Evolutionary conservation across 2,797 vertebrate species (phyloP).

Genomic region (Valencia hispanica): DNA sequence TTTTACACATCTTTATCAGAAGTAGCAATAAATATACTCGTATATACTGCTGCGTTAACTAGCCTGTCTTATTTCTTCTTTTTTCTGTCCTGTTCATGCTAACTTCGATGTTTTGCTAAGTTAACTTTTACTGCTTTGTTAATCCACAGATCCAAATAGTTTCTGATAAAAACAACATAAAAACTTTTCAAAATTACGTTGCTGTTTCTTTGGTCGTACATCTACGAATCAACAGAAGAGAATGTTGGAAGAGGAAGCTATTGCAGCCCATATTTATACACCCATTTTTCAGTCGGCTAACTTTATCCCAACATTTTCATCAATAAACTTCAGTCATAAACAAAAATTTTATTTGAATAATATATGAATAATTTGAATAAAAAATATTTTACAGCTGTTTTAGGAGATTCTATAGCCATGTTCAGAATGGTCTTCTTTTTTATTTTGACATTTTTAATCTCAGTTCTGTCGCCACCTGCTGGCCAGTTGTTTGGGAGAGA

Average conservation of each 20-base stretch:
- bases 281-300: too few species aligned
- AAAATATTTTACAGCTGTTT: neutral
- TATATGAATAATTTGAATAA: neutral
- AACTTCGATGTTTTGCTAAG: neutral
- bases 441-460: neutral
- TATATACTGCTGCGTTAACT: neutral
- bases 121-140: neutral
- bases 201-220: neutral
- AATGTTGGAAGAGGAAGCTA: neutral
- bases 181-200: neutral
- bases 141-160: neutral
- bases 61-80: neutral
- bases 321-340: too few species aligned
- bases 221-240: neutral
- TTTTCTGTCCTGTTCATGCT: neutral
- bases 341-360: neutral
- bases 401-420: neutral
- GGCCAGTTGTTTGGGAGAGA: neutral
- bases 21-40: neutral
- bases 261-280: too few species aligned
- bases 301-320: too few species aligned
- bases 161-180: neutral
- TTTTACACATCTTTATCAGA: neutral
- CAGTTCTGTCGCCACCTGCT: too few species aligned
- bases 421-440: neutral